These are phyloP conservation scores for Seriola aureovittata DNA, from an alignment of 2,113 vertebrate genomes.

Conservation along the genomic window DNA sequence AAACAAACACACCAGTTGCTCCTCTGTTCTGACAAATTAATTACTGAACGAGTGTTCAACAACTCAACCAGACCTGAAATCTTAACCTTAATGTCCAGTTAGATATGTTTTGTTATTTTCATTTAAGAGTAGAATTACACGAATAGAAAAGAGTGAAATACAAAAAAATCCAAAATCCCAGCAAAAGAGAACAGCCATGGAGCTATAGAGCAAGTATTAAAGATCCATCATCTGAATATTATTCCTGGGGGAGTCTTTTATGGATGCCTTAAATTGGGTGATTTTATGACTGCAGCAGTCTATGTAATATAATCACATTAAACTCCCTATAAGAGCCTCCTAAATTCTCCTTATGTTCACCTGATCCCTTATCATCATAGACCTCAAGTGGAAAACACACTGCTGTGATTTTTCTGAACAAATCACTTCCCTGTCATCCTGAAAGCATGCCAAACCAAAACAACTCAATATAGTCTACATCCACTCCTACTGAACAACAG, in stretches of 20 bases:
- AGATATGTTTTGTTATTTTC: not conserved
- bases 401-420: slow-evolving; percentile 24
- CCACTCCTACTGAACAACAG: slow-evolving; percentile 2
- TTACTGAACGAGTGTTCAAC: too few relatives aligned
- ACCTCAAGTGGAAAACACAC: slow-evolving; percentile 49
- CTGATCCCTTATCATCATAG: slow-evolving; percentile 37
- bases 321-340: slow-evolving; percentile 55
- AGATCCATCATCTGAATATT: slow-evolving; percentile 63
- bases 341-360: slow-evolving; percentile 66
- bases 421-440: not conserved
- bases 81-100: not conserved
- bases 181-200: slow-evolving; percentile 15
- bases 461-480: not conserved
- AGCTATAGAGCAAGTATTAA: slow-evolving; percentile 27
- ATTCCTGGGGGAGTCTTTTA: slow-evolving; percentile 68
- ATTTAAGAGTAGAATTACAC: not conserved
- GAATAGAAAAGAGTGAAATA: not conserved
- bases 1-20: not conserved
- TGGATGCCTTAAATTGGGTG: slow-evolving; percentile 68
- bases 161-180: not conserved
- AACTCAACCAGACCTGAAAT: not conserved
- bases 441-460: not conserved
- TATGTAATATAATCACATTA: slow-evolving; percentile 69
- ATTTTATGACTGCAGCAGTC: slow-evolving; percentile 68
- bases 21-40: not conserved